Conservation (phyloP, 2,113 vertebrate genomes). For the Hydrochoerus hydrochaeris region DNA sequence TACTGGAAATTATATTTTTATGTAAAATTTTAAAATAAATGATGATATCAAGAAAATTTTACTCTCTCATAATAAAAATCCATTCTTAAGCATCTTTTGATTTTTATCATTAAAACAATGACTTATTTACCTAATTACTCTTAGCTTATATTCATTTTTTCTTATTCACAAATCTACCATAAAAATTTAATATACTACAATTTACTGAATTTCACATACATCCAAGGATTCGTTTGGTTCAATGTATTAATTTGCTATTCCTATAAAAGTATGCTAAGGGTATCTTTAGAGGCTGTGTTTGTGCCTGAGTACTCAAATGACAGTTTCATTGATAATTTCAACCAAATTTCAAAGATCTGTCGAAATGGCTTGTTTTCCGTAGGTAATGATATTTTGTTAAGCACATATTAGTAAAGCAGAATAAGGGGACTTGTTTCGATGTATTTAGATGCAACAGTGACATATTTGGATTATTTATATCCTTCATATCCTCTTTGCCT, state of each 20-base stretch:
- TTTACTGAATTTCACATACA: neutral
- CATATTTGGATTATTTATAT: neutral
- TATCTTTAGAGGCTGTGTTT: neutral
- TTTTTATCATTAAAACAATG: neutral
- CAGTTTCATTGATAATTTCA: neutral
- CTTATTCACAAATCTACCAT: neutral
- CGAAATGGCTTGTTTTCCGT: neutral
- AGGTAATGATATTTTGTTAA: neutral
- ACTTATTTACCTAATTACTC: neutral
- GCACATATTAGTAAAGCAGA: neutral
- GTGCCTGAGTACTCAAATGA: neutral
- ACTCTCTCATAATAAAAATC: neutral
- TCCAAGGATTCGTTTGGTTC: neutral
- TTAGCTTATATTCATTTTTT: neutral
- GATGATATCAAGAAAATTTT: neutral
- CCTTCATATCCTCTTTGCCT: neutral
- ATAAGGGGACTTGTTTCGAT: neutral
- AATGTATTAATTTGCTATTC: neutral
- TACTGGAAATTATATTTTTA: neutral
- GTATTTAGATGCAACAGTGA: neutral
- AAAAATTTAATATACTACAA: constrained; percentile 11
- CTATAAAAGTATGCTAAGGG: neutral
- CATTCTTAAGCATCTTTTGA: neutral
- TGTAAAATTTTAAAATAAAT: neutral
- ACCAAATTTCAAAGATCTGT: neutral